Evolutionary conservation across 2,888 invertebrate species (phyloP).

Genomic region (Rhaphigaster nebulosa): DNA sequence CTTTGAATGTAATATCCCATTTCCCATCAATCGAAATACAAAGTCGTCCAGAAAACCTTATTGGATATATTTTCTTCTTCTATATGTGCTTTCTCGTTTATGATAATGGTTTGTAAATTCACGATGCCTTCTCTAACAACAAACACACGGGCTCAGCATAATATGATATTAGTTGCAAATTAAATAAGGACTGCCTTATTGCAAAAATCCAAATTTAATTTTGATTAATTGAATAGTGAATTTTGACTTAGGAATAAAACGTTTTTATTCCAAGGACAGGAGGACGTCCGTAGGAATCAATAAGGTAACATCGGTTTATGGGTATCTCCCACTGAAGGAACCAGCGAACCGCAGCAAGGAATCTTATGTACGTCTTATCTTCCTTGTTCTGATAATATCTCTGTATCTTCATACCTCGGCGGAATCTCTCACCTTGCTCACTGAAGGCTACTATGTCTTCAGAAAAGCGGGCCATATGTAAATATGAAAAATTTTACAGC

Average conservation of each 20-base stretch:
- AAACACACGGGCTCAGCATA: no score
- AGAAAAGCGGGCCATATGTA: neutral
- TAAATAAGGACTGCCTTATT: no score
- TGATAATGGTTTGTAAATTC: no score
- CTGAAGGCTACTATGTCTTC: neutral
- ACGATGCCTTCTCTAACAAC: no score
- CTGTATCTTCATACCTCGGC: neutral
- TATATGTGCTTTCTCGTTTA: no score
- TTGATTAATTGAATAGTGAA: no score
- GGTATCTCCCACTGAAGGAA: neutral
- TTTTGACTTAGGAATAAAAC: neutral
- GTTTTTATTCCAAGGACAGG: neutral
- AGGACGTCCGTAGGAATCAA: neutral
- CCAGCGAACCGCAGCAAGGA: neutral
- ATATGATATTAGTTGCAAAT: no score
- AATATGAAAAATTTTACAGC: neutral
- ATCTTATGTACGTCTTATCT: neutral
- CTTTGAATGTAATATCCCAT: no score
- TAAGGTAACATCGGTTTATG: neutral
- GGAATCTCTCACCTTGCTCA: neutral
- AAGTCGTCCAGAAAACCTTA: no score
- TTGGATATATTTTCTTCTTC: no score
- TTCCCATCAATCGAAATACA: no score
- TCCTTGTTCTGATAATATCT: neutral
- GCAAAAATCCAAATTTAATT: no score